A percentile compares a stretch with the other conserved stretches of the same genome.
These are phyloP conservation scores for Xanthorhoe spadicearia DNA, from an alignment of 2,888 invertebrate genomes.

Conservation along the genomic window DNA sequence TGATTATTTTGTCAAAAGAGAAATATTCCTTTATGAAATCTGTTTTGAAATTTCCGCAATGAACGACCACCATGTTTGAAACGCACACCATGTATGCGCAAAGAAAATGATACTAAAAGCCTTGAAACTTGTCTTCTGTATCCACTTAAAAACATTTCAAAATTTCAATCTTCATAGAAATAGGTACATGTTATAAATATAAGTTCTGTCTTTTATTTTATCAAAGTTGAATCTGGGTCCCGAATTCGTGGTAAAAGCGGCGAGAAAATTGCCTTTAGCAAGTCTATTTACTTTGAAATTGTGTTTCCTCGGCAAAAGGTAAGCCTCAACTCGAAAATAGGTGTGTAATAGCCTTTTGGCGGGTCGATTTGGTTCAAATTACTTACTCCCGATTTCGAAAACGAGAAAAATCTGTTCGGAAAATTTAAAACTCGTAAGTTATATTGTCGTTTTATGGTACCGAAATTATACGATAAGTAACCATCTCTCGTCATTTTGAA, in stretches of 20 bases:
- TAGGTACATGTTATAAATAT: not conserved
- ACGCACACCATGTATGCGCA: too few relatives aligned
- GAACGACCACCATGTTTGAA: too few relatives aligned
- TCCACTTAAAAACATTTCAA: too few relatives aligned
- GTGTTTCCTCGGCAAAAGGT: constrained; percentile 21
- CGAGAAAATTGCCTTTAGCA: constrained; percentile 16
- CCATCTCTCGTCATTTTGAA: too few relatives aligned
- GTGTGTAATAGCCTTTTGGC: constrained; percentile 2
- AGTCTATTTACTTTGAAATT: constrained; percentile 21
- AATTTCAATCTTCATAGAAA: too few relatives aligned
- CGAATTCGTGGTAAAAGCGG: constrained; percentile 10
- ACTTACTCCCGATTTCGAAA: constrained; percentile 1
- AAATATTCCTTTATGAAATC: not conserved
- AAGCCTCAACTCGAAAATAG: constrained; percentile 11
- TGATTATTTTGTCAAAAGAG: not conserved
- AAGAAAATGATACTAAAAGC: too few relatives aligned
- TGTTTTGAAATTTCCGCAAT: too few relatives aligned
- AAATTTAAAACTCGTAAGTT: not conserved
- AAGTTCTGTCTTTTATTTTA: constrained; percentile 8
- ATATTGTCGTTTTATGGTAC: too few relatives aligned
- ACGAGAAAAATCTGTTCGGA: not conserved
- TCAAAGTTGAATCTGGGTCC: constrained; percentile 1
- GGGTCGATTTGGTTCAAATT: not conserved
- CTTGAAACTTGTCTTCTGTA: too few relatives aligned
- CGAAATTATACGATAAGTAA: too few relatives aligned